Percentiles rank a stretch among this genome's conserved stretches.
Evolutionary conservation across 2,113 vertebrate genomes (phyloP).

Genomic region (Pardalotus punctatus): DNA sequence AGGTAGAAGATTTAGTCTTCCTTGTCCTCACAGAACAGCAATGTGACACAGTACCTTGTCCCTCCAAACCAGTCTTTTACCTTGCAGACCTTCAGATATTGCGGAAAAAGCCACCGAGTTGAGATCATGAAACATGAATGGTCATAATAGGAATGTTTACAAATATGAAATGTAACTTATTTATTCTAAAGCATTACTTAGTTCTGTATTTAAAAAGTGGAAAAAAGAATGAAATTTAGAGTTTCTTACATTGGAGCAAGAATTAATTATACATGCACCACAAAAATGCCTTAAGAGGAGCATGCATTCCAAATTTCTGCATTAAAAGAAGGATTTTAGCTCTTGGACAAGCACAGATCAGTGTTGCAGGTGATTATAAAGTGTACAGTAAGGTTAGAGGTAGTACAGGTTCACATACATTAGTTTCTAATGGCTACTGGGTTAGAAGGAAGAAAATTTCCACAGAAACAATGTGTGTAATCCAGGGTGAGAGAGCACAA

Average conservation of each 20-base stretch:
- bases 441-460: neutral
- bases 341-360: neutral
- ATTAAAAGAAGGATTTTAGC: neutral
- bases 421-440: neutral
- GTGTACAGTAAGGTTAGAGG: neutral
- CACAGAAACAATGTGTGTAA: neutral
- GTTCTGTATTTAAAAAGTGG: neutral
- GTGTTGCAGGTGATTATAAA: neutral
- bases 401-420: neutral
- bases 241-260: neutral
- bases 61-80: neutral
- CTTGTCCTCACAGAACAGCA: neutral
- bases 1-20: neutral
- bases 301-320: neutral
- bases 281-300: neutral
- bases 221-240: neutral
- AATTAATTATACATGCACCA: accelerated
- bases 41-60: neutral
- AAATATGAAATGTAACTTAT: neutral
- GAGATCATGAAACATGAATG: neutral
- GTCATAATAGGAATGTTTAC: neutral
- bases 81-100: neutral
- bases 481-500: neutral
- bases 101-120: neutral
- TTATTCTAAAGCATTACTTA: neutral